phyloP scores from a whole-genome alignment of 2,797 vertebrate species.

The Scarus forsteni region DNA sequence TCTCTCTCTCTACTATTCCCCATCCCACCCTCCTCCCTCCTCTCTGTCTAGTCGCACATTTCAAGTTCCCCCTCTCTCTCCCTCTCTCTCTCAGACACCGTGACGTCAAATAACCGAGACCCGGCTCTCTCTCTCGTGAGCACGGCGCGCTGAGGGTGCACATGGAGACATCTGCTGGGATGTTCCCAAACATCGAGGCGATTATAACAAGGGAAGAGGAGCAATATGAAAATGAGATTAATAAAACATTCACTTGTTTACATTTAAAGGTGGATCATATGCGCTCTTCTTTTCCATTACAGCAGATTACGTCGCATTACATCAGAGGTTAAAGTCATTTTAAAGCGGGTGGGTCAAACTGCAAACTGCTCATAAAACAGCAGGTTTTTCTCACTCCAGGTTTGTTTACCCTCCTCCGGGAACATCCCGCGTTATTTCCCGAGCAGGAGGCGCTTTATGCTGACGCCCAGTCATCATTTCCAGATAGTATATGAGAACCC shows the following conservation, averaged over 20 bases:
- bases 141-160: constrained; percentile 38
- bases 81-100: constrained; percentile 57
- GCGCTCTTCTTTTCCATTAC: background rate
- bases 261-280: background rate
- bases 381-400: constrained; percentile 1
- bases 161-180: constrained; percentile 47
- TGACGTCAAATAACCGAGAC: constrained; percentile 85
- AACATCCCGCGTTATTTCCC: background rate
- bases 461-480: constrained; percentile 39
- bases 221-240: constrained; percentile 1
- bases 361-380: constrained; percentile 2
- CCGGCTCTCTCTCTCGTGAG: constrained; percentile 59
- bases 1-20: constrained; percentile 20
- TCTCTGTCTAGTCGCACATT: constrained; percentile 66
- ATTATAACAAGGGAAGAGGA: too few species aligned
- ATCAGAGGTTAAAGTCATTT: constrained; percentile 4
- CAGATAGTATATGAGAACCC: constrained; percentile 33
- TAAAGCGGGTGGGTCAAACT: background rate
- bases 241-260: background rate
- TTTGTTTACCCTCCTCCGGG: background rate
- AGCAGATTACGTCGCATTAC: constrained; percentile 4
- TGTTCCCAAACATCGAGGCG: background rate
- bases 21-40: constrained; percentile 34
- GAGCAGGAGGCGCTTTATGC: constrained; percentile 18
- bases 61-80: constrained; percentile 69